Conservation (phyloP, 2,797 vertebrate species). For the Cygnus olor region DNA sequence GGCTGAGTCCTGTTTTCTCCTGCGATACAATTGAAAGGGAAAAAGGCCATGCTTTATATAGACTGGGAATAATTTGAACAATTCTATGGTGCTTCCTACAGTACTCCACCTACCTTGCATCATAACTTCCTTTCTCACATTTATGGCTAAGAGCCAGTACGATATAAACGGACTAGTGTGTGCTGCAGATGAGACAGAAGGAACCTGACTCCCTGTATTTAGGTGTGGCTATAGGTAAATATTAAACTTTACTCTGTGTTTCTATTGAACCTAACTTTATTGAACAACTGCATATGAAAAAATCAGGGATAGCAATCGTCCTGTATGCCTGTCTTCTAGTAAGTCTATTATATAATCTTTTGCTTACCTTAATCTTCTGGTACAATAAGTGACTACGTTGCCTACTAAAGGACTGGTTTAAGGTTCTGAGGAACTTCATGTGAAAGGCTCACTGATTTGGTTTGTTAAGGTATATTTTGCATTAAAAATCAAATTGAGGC, state of each 20-base stretch:
- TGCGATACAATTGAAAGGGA: conserved; percentile 49
- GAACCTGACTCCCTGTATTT: background rate
- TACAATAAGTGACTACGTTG: background rate
- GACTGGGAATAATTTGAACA: conserved; percentile 49
- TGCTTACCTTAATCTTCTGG: background rate
- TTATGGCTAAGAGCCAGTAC: conserved; percentile 60
- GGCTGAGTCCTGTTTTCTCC: conserved; percentile 22
- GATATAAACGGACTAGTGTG: background rate
- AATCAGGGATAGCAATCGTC: background rate
- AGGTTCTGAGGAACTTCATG: background rate
- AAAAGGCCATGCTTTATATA: conserved; percentile 47
- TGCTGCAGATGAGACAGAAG: background rate
- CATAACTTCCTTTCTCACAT: conserved; percentile 67
- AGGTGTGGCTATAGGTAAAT: conserved; percentile 10
- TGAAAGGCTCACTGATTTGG: background rate
- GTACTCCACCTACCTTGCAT: conserved; percentile 65
- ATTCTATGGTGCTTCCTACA: conserved; percentile 56
- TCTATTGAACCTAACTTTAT: background rate
- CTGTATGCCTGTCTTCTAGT: background rate
- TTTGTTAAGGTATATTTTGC: background rate
- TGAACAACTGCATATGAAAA: conserved; percentile 3
- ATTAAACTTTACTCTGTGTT: background rate
- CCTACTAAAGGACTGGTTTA: background rate
- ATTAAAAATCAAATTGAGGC: background rate
- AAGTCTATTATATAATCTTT: conserved; percentile 23